These are phyloP conservation scores for Herpetotheres cachinnans DNA, from an alignment of 2,113 vertebrate species.

Conservation along the genomic window DNA sequence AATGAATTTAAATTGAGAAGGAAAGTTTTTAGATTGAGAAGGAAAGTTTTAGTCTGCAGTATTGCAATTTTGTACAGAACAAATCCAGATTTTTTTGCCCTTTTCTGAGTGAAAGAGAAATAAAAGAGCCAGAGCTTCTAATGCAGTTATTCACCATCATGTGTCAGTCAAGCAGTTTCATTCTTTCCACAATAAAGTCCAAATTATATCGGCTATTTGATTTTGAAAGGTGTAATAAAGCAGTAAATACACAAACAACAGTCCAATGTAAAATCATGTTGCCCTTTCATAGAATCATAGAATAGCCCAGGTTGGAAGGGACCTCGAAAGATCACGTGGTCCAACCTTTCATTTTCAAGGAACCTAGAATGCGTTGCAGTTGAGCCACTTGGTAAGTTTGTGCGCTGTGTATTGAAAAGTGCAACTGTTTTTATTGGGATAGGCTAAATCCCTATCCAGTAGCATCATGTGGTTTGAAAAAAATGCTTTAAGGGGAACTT, in stretches of 20 bases:
- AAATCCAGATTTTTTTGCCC: background rate
- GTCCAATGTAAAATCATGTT: background rate
- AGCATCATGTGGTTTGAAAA: background rate
- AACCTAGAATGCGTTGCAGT: background rate
- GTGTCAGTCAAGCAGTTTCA: background rate
- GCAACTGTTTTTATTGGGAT: background rate
- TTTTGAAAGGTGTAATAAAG: constrained; percentile 13
- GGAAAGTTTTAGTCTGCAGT: constrained; percentile 37
- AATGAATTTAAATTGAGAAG: constrained; percentile 55
- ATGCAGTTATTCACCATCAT: background rate
- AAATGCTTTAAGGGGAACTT: background rate
- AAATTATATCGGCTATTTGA: background rate
- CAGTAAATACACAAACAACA: background rate
- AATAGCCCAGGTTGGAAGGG: background rate
- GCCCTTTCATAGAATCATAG: background rate
- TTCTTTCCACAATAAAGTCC: background rate
- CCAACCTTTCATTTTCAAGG: background rate
- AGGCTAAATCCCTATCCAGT: background rate
- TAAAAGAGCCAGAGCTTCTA: background rate
- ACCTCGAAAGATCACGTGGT: background rate
- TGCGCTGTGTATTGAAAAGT: background rate
- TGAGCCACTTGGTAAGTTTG: background rate
- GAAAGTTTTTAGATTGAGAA: constrained; percentile 44
- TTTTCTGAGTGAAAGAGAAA: background rate
- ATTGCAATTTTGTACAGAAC: background rate